A percentile compares a stretch with the other conserved stretches of the same genome.
Evolutionary conservation across 2,113 vertebrate species (phyloP).

Genomic region (Sinosuthora webbiana): DNA sequence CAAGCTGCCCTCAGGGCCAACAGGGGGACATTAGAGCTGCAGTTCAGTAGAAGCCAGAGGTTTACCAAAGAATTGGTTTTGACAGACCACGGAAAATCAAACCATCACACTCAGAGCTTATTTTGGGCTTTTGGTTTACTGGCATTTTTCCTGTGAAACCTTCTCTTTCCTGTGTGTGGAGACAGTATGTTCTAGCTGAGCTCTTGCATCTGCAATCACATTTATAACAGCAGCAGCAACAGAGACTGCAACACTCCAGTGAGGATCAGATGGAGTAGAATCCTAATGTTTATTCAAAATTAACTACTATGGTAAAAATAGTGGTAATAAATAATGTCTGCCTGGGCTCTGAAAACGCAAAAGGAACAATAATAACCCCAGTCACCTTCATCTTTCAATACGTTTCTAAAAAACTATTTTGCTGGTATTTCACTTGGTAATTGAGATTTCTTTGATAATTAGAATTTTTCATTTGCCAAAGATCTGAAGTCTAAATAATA

Average conservation of each 20-base stretch:
- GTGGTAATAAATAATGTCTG: neutral
- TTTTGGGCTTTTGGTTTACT: neutral
- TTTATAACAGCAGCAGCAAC: neutral
- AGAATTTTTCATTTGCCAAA: neutral
- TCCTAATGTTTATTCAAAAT: neutral
- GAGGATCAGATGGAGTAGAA: neutral
- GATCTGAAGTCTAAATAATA: neutral
- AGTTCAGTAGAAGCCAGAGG: neutral
- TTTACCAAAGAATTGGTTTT: neutral
- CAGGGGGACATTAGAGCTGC: neutral
- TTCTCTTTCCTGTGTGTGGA: constrained; percentile 3
- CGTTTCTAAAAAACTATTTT: neutral
- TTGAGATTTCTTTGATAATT: neutral
- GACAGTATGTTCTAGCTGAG: neutral
- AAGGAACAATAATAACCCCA: neutral
- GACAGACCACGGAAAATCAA: neutral
- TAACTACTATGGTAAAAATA: neutral
- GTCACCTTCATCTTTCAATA: neutral
- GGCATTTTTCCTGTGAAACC: neutral
- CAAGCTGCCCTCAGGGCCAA: neutral
- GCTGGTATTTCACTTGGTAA: neutral
- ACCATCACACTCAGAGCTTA: neutral
- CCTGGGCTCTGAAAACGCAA: neutral
- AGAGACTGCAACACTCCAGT: neutral
- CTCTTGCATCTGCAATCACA: neutral